Evolutionary conservation across 2,888 invertebrate species (phyloP), one percentile per base, ranked within the genome.

Genomic region (Hoplodrina ambigua): DNA sequence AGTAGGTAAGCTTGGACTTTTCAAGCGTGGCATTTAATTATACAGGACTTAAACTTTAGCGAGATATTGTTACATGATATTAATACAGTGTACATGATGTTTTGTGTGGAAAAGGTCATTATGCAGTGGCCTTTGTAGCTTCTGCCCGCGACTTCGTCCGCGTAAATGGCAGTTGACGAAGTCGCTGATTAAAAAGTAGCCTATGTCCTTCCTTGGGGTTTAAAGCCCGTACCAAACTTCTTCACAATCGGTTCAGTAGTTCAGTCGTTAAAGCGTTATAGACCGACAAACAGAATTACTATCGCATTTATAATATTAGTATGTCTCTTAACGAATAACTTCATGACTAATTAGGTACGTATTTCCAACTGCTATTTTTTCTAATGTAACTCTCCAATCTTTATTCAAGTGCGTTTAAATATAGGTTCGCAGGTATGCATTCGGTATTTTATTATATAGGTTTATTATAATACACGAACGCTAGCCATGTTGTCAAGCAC

Each of bases 11-110:
- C 49, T 75, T 63, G 60, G 66, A 69, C 64, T 61, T 79, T 67
- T 44, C 59, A 53, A 61, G 50, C 50, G 44, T 58, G 75, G 58
- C 72, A 76, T 79, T 79, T 61, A 68, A 75, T 78, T 78, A 78
- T 63, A 53, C 52, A 65, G 62, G 41, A 46, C 55, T 69, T 63
- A 63, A 72, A 63, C 50, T 69, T 78, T 63, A 57, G 44, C 13
- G 15, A 64, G 19, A 66, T 69, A 44, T 55, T 66, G 19, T 57
- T 50, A 57, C 13, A 20, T 67, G 56, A 63, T 74, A 74, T 70
- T 66, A 62, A 56, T 73, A 58, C 2, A 44, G 25, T 30, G 41
- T 54, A n/a, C 50, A 52, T 58, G 7, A 69, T 69, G 25, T 73
- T 69, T 58, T 44, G 15, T 19, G 1, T 30, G 19, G 25, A 17